Evolutionary conservation across 2,888 invertebrate genomes (phyloP).

Genomic region (Philaethria dido): DNA sequence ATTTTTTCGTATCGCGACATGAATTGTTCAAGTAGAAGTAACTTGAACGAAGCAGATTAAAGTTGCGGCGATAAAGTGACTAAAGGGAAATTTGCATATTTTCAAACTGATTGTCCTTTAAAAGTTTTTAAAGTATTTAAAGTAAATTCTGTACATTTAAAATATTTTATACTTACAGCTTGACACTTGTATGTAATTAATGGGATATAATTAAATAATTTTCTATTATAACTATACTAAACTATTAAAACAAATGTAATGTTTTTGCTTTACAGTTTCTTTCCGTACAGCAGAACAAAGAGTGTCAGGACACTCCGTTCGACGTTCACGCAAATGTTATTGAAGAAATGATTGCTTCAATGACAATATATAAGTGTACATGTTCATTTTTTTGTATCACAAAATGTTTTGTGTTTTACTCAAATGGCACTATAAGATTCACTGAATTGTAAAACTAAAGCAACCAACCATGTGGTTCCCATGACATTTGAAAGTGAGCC

Average conservation of each 20-base stretch:
- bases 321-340: too few species aligned
- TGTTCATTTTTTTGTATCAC: not conserved
- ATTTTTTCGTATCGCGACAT: slow-evolving; percentile 31
- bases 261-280: too few species aligned
- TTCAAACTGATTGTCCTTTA: slow-evolving; percentile 79
- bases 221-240: too few species aligned
- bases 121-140: slow-evolving; percentile 65
- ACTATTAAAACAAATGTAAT: too few species aligned
- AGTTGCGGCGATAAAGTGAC: slow-evolving; percentile 79
- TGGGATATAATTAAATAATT: too few species aligned
- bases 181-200: too few species aligned
- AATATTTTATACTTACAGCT: not conserved
- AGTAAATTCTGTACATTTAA: slow-evolving; percentile 50
- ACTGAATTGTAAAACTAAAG: slow-evolving; percentile 16
- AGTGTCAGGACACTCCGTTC: too few species aligned
- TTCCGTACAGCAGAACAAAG: too few species aligned
- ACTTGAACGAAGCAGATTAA: slow-evolving; percentile 82
- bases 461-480: slow-evolving; percentile 14
- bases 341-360: too few species aligned
- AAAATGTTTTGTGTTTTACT: not conserved
- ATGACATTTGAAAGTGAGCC: slow-evolving; percentile 15
- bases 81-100: slow-evolving; percentile 82
- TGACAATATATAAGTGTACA: too few species aligned
- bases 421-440: not conserved
- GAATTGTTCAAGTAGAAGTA: slow-evolving; percentile 63